Evolutionary conservation across 2,797 vertebrate genomes (phyloP).

Genomic region (Synaphobranchus kaupii): DNA sequence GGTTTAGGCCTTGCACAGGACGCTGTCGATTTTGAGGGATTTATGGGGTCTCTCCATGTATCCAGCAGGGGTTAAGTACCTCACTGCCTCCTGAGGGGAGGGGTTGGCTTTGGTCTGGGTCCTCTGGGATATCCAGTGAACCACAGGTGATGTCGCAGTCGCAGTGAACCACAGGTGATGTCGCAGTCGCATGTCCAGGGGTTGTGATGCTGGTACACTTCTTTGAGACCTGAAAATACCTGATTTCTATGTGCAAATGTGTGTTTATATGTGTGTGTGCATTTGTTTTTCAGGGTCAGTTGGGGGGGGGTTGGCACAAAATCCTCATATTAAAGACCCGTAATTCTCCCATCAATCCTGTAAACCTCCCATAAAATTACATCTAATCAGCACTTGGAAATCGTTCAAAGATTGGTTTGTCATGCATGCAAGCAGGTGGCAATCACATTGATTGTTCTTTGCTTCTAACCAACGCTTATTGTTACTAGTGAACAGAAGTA

Average conservation of each 20-base stretch:
- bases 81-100: conserved; percentile 53
- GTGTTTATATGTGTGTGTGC: too few species aligned
- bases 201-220: conserved; percentile 71
- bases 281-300: too few species aligned
- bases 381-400: background rate
- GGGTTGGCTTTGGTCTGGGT: conserved; percentile 55
- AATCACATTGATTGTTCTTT: background rate
- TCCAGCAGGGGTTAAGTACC: conserved; percentile 62
- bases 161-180: conserved; percentile 66
- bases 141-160: conserved; percentile 72
- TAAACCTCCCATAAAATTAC: background rate
- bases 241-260: too few species aligned
- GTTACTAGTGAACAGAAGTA: background rate
- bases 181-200: conserved; percentile 76
- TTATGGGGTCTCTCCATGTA: conserved; percentile 61
- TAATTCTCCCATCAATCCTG: too few species aligned
- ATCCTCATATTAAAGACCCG: too few species aligned
- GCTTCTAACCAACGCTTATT: background rate
- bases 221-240: conserved; percentile 64
- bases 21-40: conserved; percentile 50
- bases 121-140: conserved; percentile 64
- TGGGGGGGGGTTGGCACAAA: too few species aligned
- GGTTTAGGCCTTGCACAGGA: conserved; percentile 57
- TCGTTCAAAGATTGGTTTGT: background rate
- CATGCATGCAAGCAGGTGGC: too few species aligned